Conservation (phyloP, 2,888 invertebrate genomes). For the Stratiomys singularior region DNA sequence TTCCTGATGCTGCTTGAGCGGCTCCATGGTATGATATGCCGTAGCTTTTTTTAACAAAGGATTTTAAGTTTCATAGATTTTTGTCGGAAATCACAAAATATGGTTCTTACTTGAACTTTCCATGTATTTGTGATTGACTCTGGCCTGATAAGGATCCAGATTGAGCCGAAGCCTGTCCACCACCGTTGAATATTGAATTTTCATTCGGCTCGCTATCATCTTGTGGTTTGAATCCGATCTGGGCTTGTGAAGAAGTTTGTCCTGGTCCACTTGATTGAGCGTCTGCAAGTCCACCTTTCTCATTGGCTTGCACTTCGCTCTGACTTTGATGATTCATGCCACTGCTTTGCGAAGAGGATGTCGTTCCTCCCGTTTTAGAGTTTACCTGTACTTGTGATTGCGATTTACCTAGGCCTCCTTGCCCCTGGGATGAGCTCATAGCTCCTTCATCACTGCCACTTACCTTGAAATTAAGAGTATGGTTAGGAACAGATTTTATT, state of each 20-base stretch:
- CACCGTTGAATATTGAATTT: slow-evolving; percentile 74
- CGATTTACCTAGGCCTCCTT: slow-evolving; percentile 78
- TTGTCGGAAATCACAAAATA: no score
- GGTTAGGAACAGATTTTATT: no score
- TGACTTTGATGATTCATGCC: slow-evolving; percentile 78
- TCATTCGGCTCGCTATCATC: slow-evolving; percentile 66
- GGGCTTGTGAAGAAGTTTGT: slow-evolving; percentile 87
- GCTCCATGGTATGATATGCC: slow-evolving; percentile 82
- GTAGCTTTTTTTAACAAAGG: no score
- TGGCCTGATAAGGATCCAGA: slow-evolving; percentile 80
- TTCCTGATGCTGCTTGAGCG: slow-evolving; percentile 83
- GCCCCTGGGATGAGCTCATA: slow-evolving; percentile 79
- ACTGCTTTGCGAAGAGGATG: slow-evolving; percentile 79
- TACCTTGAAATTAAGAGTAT: slow-evolving; percentile 63
- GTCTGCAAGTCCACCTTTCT: slow-evolving; percentile 85
- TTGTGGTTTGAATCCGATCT: slow-evolving; percentile 85
- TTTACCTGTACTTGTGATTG: slow-evolving; percentile 82
- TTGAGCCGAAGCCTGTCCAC: slow-evolving; percentile 82
- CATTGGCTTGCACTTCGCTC: slow-evolving; percentile 76
- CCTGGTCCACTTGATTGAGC: slow-evolving; percentile 87
- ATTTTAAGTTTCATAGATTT: neutral
- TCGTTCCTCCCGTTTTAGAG: slow-evolving; percentile 79
- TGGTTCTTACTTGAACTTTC: slow-evolving; percentile 70
- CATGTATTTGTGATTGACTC: slow-evolving; percentile 84
- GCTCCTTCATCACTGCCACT: slow-evolving; percentile 80